Evolutionary conservation across 2,888 invertebrate genomes (phyloP), one percentile per base, ranked within the genome.

Genomic region (Pardosa pseudoannulata): DNA sequence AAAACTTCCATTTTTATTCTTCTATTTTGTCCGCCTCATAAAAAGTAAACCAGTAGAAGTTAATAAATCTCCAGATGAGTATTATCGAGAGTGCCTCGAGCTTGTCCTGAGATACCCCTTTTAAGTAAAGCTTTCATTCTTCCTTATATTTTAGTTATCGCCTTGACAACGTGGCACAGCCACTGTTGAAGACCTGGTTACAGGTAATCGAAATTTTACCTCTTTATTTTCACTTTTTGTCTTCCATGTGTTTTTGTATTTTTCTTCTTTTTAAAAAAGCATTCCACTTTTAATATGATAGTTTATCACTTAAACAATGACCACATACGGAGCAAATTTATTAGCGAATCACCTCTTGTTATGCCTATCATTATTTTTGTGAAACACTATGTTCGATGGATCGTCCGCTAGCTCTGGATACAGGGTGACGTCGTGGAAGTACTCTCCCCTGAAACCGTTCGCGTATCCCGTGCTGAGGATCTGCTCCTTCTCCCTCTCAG

Each of bases 361-460:
- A 16, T 87, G 67, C 5, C 74, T 74, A n/a, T 87, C 80, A 39
- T 50, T 72, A 64, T 46, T 85, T 79, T 82, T 88, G 36, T 88
- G 81, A 92, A 97, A 97, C 85, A 96, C 95, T 29, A 98, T 96
- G 92, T 98, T 98, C 75, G 96, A 97, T 23, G 97, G 97, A 93
- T 98, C 98, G 91, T 98, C 98, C 19, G 98, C 97, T 70, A 98
- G 92, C 91, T 96, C 96, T 0, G 98, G 97, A 93, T 96, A 97
- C 90, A 95, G 94, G 90, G 96, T 94, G 79, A 97, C 95, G 90
- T 96, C 96, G 92, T 97, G 97, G 88, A 97, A 95, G 91, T 97
- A 97, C 23, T 95, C 94, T 70, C 97, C 97, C 79, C 96, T 95
- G 94, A 97, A 97, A 13, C 97, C 97, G 91, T 96, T 96, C 7